These are phyloP conservation scores for Mylabris sibirica DNA, from an alignment of 2,888 invertebrate species.

Conservation along the genomic window DNA sequence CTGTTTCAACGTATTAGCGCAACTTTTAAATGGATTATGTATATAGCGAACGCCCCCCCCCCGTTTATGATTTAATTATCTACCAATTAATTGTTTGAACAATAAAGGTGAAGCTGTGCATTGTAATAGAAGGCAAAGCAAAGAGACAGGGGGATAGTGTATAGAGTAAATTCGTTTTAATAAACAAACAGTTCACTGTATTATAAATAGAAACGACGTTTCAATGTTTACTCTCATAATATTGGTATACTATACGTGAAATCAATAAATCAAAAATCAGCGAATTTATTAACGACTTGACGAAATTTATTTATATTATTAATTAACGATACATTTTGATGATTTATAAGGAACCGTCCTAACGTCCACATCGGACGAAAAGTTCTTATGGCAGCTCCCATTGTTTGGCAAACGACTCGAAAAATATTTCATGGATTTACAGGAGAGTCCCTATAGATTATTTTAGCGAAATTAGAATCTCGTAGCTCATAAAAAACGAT, in stretches of 20 bases:
- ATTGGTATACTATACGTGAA: neutral
- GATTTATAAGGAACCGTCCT: no score
- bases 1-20: neutral
- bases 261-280: neutral
- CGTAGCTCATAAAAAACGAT: no score
- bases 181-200: slow-evolving; percentile 4
- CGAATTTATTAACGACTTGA: neutral
- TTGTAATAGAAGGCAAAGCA: neutral
- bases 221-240: slow-evolving; percentile 2
- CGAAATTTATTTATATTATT: neutral
- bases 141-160: neutral
- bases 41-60: neutral
- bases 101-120: slow-evolving; percentile 5
- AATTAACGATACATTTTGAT: neutral
- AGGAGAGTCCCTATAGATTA: no score
- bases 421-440: no score
- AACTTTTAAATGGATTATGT: slow-evolving; percentile 14
- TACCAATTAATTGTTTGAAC: neutral
- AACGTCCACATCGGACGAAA: no score
- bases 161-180: neutral
- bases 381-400: no score
- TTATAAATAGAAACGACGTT: slow-evolving; percentile 11
- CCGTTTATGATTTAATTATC: slow-evolving; percentile 2
- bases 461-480: no score
- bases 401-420: no score